A percentile compares a stretch with the other conserved stretches of the same genome.
These are phyloP conservation scores for Lissonota sp. DNA, from an alignment of 2,888 invertebrate genomes.

Conservation along the genomic window DNA sequence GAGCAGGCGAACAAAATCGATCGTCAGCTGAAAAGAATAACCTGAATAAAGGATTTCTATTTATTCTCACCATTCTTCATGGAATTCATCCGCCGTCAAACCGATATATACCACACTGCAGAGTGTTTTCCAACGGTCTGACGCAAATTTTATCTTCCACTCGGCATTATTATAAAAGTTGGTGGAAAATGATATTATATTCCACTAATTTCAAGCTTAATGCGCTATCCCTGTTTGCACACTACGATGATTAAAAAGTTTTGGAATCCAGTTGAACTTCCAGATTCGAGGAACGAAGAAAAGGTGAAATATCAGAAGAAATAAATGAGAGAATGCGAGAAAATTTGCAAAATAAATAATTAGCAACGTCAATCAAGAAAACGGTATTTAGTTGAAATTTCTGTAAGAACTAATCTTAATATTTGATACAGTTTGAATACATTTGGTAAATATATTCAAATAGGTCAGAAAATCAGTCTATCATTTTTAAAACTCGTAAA, in stretches of 20 bases:
- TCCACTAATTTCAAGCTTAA: too few species aligned
- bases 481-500: too few species aligned
- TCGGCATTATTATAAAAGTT: background rate
- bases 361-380: slow-evolving; percentile 3
- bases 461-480: too few species aligned
- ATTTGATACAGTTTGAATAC: too few species aligned
- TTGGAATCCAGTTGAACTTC: background rate
- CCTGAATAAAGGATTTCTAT: slow-evolving; percentile 13
- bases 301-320: background rate
- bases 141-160: background rate
- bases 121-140: background rate
- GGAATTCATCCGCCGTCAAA: background rate
- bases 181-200: too few species aligned
- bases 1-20: slow-evolving; percentile 11
- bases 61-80: slow-evolving; percentile 15
- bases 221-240: too few species aligned
- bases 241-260: background rate
- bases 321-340: background rate
- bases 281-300: background rate
- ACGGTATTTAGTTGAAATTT: background rate
- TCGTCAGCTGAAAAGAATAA: slow-evolving; percentile 19
- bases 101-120: background rate
- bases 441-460: too few species aligned
- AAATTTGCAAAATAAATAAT: slow-evolving; percentile 13
- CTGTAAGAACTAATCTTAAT: too few species aligned